phyloP scores from a whole-genome alignment of 2,113 vertebrate genomes.

The Cebus imitator region DNA sequence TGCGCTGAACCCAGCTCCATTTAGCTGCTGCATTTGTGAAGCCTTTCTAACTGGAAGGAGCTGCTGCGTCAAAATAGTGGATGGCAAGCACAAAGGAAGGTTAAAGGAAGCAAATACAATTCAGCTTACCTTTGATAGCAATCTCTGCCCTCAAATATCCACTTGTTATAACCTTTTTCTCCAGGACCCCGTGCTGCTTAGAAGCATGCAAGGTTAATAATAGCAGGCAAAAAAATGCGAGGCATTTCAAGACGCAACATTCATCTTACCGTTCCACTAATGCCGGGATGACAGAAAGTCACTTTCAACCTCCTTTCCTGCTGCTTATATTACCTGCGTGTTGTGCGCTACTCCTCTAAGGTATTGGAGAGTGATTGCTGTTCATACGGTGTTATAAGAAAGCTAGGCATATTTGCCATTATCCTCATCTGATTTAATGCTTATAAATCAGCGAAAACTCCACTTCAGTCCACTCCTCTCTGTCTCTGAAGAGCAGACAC shows the following conservation, averaged over 20 bases:
- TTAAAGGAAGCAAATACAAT: neutral
- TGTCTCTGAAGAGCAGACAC: neutral
- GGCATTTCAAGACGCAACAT: neutral
- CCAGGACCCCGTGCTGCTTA: neutral
- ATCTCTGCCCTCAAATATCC: neutral
- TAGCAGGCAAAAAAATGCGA: conserved; percentile 63
- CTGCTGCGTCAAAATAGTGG: neutral
- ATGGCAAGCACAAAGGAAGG: conserved; percentile 16
- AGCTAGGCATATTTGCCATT: conserved; percentile 19
- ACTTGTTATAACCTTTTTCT: conserved; percentile 50
- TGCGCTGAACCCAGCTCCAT: neutral
- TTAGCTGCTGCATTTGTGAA: neutral
- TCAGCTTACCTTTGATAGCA: neutral
- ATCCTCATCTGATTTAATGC: neutral
- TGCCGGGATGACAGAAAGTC: conserved; percentile 70
- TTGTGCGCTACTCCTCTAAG: conserved; percentile 28
- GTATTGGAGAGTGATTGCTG: conserved; percentile 15
- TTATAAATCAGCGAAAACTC: conserved; percentile 20
- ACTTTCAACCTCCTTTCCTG: conserved; percentile 64
- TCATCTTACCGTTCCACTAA: conserved; percentile 48
- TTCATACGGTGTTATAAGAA: fast-evolving
- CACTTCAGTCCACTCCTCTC: neutral
- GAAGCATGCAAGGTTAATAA: conserved; percentile 60
- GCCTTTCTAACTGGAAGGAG: neutral
- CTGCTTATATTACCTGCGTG: conserved; percentile 60